These are phyloP conservation scores for Conistra vaccinii DNA, from an alignment of 2,888 invertebrate species.

Conservation along the genomic window DNA sequence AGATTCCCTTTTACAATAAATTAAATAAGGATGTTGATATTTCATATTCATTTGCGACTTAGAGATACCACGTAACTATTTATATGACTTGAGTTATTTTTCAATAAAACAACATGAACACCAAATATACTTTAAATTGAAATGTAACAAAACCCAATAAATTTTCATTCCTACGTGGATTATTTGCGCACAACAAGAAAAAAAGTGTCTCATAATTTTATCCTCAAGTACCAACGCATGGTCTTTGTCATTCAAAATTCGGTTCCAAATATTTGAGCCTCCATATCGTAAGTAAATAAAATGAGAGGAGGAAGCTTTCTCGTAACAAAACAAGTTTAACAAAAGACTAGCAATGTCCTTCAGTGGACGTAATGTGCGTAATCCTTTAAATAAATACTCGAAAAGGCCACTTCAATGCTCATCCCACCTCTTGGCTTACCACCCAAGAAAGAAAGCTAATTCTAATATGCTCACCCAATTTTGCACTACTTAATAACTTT, in stretches of 20 bases:
- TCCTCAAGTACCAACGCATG: slow-evolving; percentile 22
- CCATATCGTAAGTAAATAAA: slow-evolving; percentile 66
- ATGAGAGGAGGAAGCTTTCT: slow-evolving; percentile 64
- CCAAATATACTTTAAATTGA: not conserved
- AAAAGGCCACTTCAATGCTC: slow-evolving; percentile 76
- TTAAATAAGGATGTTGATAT: not conserved
- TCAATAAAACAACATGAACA: not conserved
- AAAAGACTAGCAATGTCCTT: slow-evolving; percentile 69
- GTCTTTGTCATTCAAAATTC: slow-evolving; percentile 58
- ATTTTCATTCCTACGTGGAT: not conserved
- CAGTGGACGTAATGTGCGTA: slow-evolving; percentile 80
- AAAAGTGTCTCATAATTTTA: slow-evolving; percentile 38
- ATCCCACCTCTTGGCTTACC: slow-evolving; percentile 71
- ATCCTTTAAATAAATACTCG: slow-evolving; percentile 86
- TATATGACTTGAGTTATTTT: not conserved
- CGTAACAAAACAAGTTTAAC: slow-evolving; percentile 79
- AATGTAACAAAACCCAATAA: not conserved
- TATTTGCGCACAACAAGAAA: slow-evolving; percentile 16
- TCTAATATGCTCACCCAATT: slow-evolving; percentile 70
- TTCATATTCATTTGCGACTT: not conserved
- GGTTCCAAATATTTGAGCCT: slow-evolving; percentile 59
- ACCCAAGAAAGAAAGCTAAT: slow-evolving; percentile 77
- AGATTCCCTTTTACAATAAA: slow-evolving; percentile 25
- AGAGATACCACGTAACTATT: not conserved
- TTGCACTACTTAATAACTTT: slow-evolving; percentile 70